phyloP scores from a whole-genome alignment of 2,888 invertebrate genomes.

The Callyntrura sp. region DNA sequence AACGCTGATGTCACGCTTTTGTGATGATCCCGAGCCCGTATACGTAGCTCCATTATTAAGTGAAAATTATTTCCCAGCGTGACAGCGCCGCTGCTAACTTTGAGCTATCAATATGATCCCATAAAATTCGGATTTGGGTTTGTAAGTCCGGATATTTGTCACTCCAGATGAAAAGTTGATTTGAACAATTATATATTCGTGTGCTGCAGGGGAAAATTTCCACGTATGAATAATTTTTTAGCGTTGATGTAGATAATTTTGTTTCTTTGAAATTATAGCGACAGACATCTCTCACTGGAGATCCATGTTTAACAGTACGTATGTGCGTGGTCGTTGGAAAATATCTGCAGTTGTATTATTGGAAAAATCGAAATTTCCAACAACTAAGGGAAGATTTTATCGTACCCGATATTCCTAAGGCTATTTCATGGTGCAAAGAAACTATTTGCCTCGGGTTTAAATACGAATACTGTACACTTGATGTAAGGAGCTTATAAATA shows the following conservation, averaged over 20 bases:
- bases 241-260: not conserved
- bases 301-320: conserved; percentile 91
- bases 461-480: conserved; percentile 91
- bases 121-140: too few relatives aligned
- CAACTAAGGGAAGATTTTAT: conserved; percentile 90
- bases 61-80: too few relatives aligned
- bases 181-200: too few relatives aligned
- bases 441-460: conserved; percentile 95
- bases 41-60: too few relatives aligned
- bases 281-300: conserved; percentile 89
- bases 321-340: conserved; percentile 95
- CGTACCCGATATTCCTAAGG: conserved; percentile 92
- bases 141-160: too few relatives aligned
- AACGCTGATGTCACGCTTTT: too few relatives aligned
- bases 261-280: conserved; percentile 85
- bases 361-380: conserved; percentile 94
- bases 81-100: too few relatives aligned
- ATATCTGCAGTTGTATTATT: conserved; percentile 94
- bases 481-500: conserved; percentile 87
- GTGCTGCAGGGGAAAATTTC: conserved; percentile 66
- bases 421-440: conserved; percentile 93
- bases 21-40: too few relatives aligned
- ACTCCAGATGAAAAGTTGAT: too few relatives aligned
- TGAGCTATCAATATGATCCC: too few relatives aligned
- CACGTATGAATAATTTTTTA: too few relatives aligned